Evolutionary conservation across 2,888 invertebrate species (phyloP), one percentile per base, ranked within the genome.

Genomic region (Nomada fabriciana): DNA sequence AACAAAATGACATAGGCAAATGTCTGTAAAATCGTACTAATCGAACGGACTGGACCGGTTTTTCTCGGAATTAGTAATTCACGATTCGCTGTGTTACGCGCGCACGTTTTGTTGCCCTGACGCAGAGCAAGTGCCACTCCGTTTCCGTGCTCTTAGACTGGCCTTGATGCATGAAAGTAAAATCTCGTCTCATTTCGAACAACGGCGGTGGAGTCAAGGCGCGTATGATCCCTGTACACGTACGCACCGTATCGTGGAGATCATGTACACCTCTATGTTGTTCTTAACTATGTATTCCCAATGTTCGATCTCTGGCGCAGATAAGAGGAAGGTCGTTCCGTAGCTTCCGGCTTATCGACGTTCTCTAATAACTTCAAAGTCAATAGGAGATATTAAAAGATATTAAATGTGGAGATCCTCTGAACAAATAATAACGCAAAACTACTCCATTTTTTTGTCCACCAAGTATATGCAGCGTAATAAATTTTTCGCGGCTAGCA

Each of bases 131-230:
- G 90, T 91, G 90, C 90, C 91, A 86, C 81, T 88, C 86, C 73
- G 88, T 92, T 90, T 92, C 89, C 85, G 78, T 76, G 79, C 79
- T 82, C 57, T 75, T 76, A 80, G 73, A 79, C 59, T 82, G 90
- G 88, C 93, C 93, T 93, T 93, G 92, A 87, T 89, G 90, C 91
- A 92, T 92, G 92, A 93, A 93, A 93, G 93, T 92, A 90, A 91
- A 88, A 90, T 90, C 90, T 77, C 77, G 76, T 88, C 81, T 82
- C 83, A 84, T 88, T 86, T 89, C 67, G 53, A 82, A 68, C 82
- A 84, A 36, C 73, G 61, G n/a, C 64, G 70, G 50, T 69, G 53
- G 67, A 64, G 42, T 79, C 71, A 52, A 80, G 57, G 57, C 64
- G 25, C 52, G 80, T 69, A 68, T 36, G 78, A 78, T 78, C 61